These are phyloP conservation scores for Pangasius djambal DNA, from an alignment of 2,797 vertebrate species.

Conservation along the genomic window DNA sequence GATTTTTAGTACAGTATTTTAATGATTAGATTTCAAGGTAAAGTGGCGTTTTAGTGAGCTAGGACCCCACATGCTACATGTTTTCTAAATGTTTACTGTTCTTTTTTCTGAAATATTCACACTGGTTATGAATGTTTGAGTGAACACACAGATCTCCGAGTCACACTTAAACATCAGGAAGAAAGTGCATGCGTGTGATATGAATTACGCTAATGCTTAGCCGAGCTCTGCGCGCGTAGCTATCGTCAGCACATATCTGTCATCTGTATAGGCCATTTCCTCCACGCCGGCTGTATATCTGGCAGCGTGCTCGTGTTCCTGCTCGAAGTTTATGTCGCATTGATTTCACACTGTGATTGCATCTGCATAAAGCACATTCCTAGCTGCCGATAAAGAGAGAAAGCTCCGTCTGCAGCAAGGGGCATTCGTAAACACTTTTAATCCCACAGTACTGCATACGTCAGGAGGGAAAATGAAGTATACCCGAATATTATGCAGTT, in stretches of 20 bases:
- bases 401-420: background rate
- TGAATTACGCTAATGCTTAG: background rate
- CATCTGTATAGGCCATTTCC: background rate
- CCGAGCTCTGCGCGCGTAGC: background rate
- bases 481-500: background rate
- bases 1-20: no score
- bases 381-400: conserved; percentile 29
- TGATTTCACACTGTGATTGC: conserved; percentile 46
- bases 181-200: background rate
- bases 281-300: conserved; percentile 9
- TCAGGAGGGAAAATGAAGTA: conserved; percentile 42
- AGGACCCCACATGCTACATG: background rate
- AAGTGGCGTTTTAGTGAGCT: background rate
- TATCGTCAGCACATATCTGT: background rate
- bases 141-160: background rate
- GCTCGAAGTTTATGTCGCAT: conserved; percentile 44
- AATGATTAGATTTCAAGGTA: background rate
- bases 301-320: background rate
- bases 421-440: conserved; percentile 31
- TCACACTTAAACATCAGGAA: background rate
- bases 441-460: conserved; percentile 48
- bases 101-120: background rate
- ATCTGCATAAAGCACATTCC: conserved; percentile 37
- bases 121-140: no score
- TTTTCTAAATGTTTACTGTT: background rate